Conservation (phyloP, 2,888 invertebrate genomes). For the Caenorhabditis sp. region DNA sequence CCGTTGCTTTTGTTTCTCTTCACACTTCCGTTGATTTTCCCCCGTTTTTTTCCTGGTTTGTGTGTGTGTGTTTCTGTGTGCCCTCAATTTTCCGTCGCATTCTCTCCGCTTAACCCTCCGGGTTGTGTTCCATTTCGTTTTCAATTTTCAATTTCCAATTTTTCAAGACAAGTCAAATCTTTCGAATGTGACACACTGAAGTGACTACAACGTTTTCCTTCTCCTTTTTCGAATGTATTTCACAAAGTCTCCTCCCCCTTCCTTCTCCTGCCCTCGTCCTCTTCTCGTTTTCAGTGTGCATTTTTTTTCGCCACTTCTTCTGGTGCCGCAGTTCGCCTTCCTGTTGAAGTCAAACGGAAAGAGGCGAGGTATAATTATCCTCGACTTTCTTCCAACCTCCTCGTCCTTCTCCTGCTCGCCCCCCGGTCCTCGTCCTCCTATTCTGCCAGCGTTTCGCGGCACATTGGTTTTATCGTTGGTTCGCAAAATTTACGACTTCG, state of each 20-base stretch:
- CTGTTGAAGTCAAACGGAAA: constrained; percentile 30
- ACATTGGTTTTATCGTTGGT: constrained; percentile 55
- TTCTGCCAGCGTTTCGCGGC: constrained; percentile 39
- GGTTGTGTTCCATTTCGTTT: constrained; percentile 23
- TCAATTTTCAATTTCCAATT: constrained; percentile 27
- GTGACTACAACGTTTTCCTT: constrained; percentile 11
- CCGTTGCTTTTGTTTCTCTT: constrained; percentile 23
- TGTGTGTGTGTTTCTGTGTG: constrained; percentile 12
- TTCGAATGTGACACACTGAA: constrained; percentile 19
- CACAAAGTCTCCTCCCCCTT: constrained; percentile 1
- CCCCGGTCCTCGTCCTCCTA: constrained; percentile 6
- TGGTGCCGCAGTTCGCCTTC: neutral
- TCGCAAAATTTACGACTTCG: constrained; percentile 49
- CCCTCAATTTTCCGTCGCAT: constrained; percentile 23
- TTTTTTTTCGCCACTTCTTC: constrained; percentile 9
- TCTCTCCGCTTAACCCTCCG: constrained; percentile 7
- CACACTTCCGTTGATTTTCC: constrained; percentile 28
- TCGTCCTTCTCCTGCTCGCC: neutral
- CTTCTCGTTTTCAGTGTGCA: neutral
- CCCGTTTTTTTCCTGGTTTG: constrained; percentile 11
- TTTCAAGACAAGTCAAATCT: constrained; percentile 24
- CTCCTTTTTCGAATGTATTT: constrained; percentile 6
- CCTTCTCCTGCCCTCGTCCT: neutral
- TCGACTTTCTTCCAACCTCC: constrained; percentile 43
- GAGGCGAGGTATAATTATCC: constrained; percentile 58